Evolutionary conservation across 2,113 vertebrate genomes (phyloP).

Genomic region (Desmodus rotundus): DNA sequence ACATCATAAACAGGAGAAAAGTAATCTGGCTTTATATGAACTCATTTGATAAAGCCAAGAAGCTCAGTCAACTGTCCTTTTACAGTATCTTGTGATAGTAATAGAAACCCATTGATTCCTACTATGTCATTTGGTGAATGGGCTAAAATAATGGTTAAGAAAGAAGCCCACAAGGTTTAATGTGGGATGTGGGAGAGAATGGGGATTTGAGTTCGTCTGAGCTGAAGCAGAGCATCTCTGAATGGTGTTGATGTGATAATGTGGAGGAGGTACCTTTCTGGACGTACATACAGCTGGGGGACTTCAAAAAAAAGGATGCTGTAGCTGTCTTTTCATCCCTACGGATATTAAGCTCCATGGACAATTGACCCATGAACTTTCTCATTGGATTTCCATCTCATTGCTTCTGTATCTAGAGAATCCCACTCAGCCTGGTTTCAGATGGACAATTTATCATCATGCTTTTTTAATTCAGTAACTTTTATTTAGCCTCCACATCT

Average conservation of each 20-base stretch:
- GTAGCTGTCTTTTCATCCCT: background rate
- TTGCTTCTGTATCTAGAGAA: background rate
- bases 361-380: background rate
- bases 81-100: background rate
- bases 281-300: too few relatives aligned
- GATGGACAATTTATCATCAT: background rate
- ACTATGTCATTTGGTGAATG: background rate
- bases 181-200: background rate
- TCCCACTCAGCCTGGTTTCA: background rate
- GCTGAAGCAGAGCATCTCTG: background rate
- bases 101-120: background rate
- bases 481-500: background rate
- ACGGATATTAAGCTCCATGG: background rate
- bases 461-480: background rate
- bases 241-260: background rate
- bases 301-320: background rate
- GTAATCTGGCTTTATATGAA: constrained; percentile 14
- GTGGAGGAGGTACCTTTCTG: background rate
- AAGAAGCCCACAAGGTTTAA: background rate
- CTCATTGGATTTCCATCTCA: background rate
- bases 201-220: background rate
- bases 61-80: background rate
- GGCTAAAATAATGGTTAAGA: background rate
- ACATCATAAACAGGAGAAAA: constrained; percentile 27
- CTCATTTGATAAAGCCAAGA: background rate